Conservation (phyloP, 2,888 invertebrate species). For the Caenorhabditis sp. region DNA sequence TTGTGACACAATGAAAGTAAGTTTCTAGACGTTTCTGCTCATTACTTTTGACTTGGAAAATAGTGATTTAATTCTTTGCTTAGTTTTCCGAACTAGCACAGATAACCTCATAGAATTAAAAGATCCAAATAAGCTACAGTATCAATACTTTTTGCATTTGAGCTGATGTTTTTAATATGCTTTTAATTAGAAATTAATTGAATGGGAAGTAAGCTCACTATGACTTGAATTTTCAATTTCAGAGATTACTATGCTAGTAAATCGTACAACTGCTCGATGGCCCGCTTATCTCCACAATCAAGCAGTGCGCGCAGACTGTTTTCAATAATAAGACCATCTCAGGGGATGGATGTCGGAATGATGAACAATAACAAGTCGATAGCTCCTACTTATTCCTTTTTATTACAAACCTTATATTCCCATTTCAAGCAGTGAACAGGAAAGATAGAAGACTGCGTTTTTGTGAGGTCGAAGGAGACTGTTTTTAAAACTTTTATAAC, state of each 20-base stretch:
- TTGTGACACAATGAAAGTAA: not conserved
- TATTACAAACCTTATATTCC: too few species aligned
- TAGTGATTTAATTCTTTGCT: too few species aligned
- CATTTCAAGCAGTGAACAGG: not conserved
- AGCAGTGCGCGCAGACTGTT: not conserved
- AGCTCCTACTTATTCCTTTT: too few species aligned
- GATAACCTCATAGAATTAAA: too few species aligned
- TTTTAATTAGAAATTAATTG: too few species aligned
- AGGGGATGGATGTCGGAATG: not conserved
- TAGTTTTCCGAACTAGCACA: too few species aligned
- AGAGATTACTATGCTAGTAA: not conserved
- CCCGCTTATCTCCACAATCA: not conserved
- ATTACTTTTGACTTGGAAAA: too few species aligned
- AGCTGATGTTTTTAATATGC: too few species aligned
- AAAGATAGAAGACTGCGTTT: not conserved
- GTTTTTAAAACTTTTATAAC: constrained; percentile 17
- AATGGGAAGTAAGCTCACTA: not conserved
- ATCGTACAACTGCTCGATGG: not conserved
- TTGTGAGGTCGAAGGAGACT: constrained; percentile 1
- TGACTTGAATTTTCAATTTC: not conserved
- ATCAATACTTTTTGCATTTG: too few species aligned
- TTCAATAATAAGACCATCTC: not conserved
- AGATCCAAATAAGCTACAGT: too few species aligned
- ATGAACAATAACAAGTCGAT: not conserved
- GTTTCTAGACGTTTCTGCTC: too few species aligned